These are phyloP conservation scores for Muschampia plurimacula DNA, from an alignment of 2,888 invertebrate species.

Conservation along the genomic window DNA sequence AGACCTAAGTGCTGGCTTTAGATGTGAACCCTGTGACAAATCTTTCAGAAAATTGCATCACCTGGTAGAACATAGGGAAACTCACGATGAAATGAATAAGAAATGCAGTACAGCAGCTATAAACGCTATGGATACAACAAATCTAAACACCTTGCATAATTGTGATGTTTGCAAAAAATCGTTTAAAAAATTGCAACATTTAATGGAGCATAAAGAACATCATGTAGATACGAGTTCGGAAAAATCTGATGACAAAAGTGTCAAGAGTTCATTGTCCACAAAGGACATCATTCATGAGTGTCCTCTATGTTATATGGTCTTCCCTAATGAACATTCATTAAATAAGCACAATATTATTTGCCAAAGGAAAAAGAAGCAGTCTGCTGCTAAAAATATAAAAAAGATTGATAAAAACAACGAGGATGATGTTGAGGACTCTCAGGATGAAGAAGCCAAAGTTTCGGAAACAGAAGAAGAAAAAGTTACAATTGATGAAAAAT, in stretches of 20 bases:
- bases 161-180: conserved; percentile 79
- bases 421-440: conserved; percentile 37
- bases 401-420: conserved; percentile 44
- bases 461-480: conserved; percentile 43
- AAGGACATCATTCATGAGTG: conserved; percentile 83
- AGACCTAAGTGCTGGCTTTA: conserved; percentile 74
- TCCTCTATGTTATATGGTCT: conserved; percentile 82
- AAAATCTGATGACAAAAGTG: conserved; percentile 77
- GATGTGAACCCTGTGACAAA: conserved; percentile 82
- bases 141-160: conserved; percentile 56
- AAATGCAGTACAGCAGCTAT: conserved; percentile 57
- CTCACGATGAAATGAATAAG: conserved; percentile 76
- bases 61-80: conserved; percentile 80
- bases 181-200: conserved; percentile 74
- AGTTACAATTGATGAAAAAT: conserved; percentile 24
- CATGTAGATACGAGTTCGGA: conserved; percentile 74
- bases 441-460: conserved; percentile 32
- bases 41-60: conserved; percentile 82
- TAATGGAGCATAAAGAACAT: conserved; percentile 80
- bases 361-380: conserved; percentile 74
- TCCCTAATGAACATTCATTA: conserved; percentile 81
- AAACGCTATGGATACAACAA: conserved; percentile 54
- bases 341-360: conserved; percentile 76
- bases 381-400: conserved; percentile 55
- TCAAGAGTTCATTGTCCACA: conserved; percentile 73